phyloP scores from a whole-genome alignment of 2,797 vertebrate species.

The Orientallactaga sibirica region DNA sequence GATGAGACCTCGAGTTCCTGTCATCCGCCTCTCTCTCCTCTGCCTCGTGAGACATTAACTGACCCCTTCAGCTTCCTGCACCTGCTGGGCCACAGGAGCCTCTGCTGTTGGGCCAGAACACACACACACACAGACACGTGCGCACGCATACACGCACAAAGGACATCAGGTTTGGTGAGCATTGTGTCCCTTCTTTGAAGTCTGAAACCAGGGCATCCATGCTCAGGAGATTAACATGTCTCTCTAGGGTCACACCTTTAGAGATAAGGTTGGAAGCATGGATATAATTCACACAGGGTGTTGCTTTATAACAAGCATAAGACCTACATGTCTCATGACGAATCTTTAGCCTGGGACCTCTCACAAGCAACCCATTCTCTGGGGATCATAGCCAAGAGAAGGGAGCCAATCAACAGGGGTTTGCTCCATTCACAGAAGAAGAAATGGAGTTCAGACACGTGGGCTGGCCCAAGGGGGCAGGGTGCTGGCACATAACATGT shows the following conservation, averaged over 20 bases:
- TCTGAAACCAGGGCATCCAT: background rate
- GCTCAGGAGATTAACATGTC: background rate
- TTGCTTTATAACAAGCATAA: background rate
- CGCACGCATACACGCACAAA: background rate
- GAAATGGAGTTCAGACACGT: background rate
- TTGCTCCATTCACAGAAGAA: background rate
- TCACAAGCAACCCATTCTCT: background rate
- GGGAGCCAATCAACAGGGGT: background rate
- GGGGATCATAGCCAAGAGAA: background rate
- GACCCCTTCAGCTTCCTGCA: background rate
- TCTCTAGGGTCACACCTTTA: background rate
- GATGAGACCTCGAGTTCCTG: background rate
- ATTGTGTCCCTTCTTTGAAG: background rate
- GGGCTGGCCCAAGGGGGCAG: no score
- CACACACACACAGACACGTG: background rate
- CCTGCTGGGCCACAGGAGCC: background rate
- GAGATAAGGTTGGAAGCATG: background rate
- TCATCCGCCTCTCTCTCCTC: background rate
- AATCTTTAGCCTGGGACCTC: background rate
- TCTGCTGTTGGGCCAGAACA: background rate
- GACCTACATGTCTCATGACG: rapidly evolving
- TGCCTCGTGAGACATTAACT: background rate
- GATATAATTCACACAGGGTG: background rate
- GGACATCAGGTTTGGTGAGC: background rate
- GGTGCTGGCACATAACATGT: rapidly evolving